Conservation (phyloP, 2,888 invertebrate genomes). For the Congeria kusceri region DNA sequence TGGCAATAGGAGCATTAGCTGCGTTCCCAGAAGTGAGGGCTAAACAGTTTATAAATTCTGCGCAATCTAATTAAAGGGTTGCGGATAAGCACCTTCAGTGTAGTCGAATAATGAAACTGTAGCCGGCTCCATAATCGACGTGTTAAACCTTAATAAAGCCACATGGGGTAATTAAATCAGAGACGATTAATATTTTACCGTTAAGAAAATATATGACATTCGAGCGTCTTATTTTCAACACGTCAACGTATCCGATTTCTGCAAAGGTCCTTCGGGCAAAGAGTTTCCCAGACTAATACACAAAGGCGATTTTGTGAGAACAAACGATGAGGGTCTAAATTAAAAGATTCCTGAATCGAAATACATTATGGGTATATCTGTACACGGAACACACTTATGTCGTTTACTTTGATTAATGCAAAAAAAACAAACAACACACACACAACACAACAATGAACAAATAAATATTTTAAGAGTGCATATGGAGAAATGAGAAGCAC, state of each 20-base stretch:
- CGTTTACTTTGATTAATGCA: no score
- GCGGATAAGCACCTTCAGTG: slow-evolving; percentile 54
- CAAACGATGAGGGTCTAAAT: no score
- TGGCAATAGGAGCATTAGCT: slow-evolving; percentile 50
- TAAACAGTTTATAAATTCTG: slow-evolving; percentile 81
- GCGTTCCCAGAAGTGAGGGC: slow-evolving; percentile 74
- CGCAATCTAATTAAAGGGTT: slow-evolving; percentile 70
- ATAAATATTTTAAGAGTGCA: no score
- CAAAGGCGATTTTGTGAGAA: slow-evolving; percentile 8
- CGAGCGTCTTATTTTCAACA: slow-evolving; percentile 52
- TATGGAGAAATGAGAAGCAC: no score
- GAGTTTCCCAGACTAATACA: slow-evolving; percentile 32
- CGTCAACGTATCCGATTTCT: slow-evolving; percentile 47
- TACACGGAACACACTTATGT: no score
- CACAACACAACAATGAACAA: no score
- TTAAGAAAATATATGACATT: slow-evolving; percentile 52
- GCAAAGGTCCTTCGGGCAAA: slow-evolving; percentile 21
- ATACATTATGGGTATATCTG: no score
- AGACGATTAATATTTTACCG: slow-evolving; percentile 75
- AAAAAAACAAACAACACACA: no score
- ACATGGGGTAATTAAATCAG: slow-evolving; percentile 71
- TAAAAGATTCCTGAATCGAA: no score
- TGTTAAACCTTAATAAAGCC: slow-evolving; percentile 74
- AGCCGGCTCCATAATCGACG: slow-evolving; percentile 69
- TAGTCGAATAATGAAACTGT: slow-evolving; percentile 74